phyloP scores from a whole-genome alignment of 2,797 vertebrate species.

The Artibeus lituratus region DNA sequence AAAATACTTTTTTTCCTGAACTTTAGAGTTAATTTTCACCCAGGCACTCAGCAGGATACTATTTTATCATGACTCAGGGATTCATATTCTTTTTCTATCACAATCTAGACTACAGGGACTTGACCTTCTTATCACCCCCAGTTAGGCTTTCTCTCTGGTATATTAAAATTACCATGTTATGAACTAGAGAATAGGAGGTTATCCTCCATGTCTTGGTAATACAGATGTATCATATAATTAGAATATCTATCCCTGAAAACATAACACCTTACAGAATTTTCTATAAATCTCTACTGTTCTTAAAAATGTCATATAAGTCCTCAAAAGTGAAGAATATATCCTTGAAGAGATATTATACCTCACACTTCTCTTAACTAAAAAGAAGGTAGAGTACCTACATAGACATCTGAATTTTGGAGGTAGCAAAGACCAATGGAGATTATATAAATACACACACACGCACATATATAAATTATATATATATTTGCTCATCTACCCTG shows the following conservation, averaged over 20 bases:
- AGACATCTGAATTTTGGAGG: neutral
- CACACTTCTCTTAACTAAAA: neutral
- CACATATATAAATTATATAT: no score
- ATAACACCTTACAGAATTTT: neutral
- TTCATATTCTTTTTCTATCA: neutral
- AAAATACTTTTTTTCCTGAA: neutral
- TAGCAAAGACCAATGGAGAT: neutral
- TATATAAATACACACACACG: neutral
- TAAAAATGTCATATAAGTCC: neutral
- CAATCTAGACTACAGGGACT: neutral
- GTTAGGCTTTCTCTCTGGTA: neutral
- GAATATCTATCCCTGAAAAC: neutral
- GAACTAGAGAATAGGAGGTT: neutral
- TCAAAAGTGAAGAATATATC: neutral
- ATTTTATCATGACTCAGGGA: neutral
- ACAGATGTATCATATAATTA: neutral
- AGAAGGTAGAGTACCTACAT: neutral
- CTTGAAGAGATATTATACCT: neutral
- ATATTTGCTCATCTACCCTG: neutral
- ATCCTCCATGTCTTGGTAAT: neutral
- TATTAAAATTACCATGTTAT: neutral
- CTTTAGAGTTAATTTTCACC: neutral
- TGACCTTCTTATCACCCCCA: neutral
- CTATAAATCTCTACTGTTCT: neutral
- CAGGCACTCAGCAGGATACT: neutral